These are phyloP conservation scores for Microplitis manilae DNA, from an alignment of 2,888 invertebrate genomes.

Conservation along the genomic window DNA sequence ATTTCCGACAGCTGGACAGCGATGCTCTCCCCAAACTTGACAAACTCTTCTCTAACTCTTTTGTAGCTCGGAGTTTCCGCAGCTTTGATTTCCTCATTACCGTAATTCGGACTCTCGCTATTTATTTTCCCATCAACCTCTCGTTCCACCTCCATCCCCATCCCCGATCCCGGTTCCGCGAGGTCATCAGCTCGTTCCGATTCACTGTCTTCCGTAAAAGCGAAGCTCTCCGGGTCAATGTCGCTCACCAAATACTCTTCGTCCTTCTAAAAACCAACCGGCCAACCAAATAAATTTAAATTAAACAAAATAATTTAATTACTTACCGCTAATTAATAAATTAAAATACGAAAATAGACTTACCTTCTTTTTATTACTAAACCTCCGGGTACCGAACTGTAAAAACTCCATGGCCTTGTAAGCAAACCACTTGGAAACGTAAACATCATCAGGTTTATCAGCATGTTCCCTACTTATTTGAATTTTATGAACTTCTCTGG, in stretches of 20 bases:
- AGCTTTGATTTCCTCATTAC: too few relatives aligned
- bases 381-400: slow-evolving; percentile 60
- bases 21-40: slow-evolving; percentile 62
- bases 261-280: slow-evolving; percentile 39
- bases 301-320: too few relatives aligned
- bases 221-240: slow-evolving; percentile 61
- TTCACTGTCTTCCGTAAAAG: slow-evolving; percentile 54
- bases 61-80: too few relatives aligned
- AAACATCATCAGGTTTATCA: slow-evolving; percentile 51
- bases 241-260: slow-evolving; percentile 62
- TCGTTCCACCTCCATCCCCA: too few relatives aligned
- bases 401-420: slow-evolving; percentile 63
- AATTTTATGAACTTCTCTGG: too few relatives aligned
- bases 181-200: too few relatives aligned
- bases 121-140: too few relatives aligned
- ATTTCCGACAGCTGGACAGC: slow-evolving; percentile 61
- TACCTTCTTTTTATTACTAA: slow-evolving; percentile 54
- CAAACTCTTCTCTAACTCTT: slow-evolving; percentile 52
- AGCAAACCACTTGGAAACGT: slow-evolving; percentile 64
- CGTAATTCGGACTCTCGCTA: too few relatives aligned
- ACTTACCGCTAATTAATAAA: too few relatives aligned
- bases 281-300: slow-evolving; percentile 46
- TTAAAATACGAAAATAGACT: too few relatives aligned
- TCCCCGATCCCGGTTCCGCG: too few relatives aligned
- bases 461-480: too few relatives aligned